Conservation (phyloP, 2,888 invertebrate genomes). For the Luperina testacea region DNA sequence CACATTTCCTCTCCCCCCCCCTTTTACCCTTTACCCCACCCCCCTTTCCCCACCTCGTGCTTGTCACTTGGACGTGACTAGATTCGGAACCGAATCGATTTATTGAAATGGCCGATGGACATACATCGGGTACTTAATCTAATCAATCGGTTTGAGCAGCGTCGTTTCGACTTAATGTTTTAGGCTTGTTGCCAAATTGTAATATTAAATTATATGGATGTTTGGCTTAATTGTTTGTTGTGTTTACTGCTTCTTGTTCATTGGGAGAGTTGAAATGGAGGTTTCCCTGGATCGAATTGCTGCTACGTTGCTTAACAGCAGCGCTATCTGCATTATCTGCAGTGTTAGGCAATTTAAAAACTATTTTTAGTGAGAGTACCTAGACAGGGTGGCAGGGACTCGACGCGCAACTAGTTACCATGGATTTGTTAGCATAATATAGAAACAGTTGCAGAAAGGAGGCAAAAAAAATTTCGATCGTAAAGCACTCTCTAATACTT, state of each 20-base stretch:
- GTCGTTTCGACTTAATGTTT: conserved; percentile 37
- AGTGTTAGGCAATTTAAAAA: neutral
- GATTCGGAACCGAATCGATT: conserved; percentile 75
- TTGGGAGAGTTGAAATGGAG: neutral
- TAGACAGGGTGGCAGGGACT: too few species aligned
- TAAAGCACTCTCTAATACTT: too few species aligned
- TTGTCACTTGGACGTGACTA: conserved; percentile 75
- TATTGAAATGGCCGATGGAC: conserved; percentile 76
- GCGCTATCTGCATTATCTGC: neutral
- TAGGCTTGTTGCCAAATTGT: conserved; percentile 51
- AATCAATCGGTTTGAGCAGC: conserved; percentile 66
- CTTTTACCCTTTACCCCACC: conserved; percentile 44
- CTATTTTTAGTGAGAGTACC: too few species aligned
- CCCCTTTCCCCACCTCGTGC: conserved; percentile 47
- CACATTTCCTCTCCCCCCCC: conserved; percentile 54
- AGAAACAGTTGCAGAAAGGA: too few species aligned
- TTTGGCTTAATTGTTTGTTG: conserved; percentile 38
- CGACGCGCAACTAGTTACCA: too few species aligned
- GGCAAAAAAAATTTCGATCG: too few species aligned
- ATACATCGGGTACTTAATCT: conserved; percentile 67
- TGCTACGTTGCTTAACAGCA: neutral
- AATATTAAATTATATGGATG: conserved; percentile 43
- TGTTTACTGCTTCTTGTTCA: conserved; percentile 23
- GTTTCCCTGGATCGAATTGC: neutral
- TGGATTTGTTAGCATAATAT: too few species aligned